Evolutionary conservation across 2,797 vertebrate genomes (phyloP), one percentile per base, ranked within the genome.

Genomic region (Falco cherrug): DNA sequence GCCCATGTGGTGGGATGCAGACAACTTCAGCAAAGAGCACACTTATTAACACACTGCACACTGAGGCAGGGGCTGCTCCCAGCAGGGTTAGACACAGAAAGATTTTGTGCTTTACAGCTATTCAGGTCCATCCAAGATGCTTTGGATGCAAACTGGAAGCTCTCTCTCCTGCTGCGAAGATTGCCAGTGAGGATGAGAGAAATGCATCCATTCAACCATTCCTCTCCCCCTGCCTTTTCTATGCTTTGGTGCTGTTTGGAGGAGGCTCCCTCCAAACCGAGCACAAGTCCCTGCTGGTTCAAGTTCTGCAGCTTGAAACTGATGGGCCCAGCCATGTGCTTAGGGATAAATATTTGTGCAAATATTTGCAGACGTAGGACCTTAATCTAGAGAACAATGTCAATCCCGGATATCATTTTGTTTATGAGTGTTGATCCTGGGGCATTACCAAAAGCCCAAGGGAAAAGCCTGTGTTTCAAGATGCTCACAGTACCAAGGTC

Each of bases 341-440:
- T 45, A 39, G 33, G 54, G 53, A 96, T 91, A 89, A 94, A 93
- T 54, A 84, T 1, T 83, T 78, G 41, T 63, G 57, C 73, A 96
- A 90, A 79, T 71, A 90, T 93, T 95, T 95, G 91, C 79, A 93
- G 94, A 85, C 8, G 2, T 0, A 59, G 37, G 65, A 59, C 37
- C 24, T 22, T 71, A 50, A 81, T 86, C 91, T 75, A n/a, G 73
- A 88, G 61, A 81, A 21, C 59, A 84, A 13, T 0, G 0, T 8
- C 4, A 4, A 68, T 43, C 65, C 76, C 79, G 92, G 93, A 81
- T 69, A 86, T 2, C 5, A 11, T 47, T 79, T 94, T 93, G 94
- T 95, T 93, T 87, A 89, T 43, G 56, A 87, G 21, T 33, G 33
- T 67, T 73, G 76, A 6, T 85, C 29, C 87, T n/a, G 20, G 64